These are phyloP conservation scores for Rattus norvegicus DNA, from an alignment of 2,113 vertebrate species.

Conservation along the genomic window DNA sequence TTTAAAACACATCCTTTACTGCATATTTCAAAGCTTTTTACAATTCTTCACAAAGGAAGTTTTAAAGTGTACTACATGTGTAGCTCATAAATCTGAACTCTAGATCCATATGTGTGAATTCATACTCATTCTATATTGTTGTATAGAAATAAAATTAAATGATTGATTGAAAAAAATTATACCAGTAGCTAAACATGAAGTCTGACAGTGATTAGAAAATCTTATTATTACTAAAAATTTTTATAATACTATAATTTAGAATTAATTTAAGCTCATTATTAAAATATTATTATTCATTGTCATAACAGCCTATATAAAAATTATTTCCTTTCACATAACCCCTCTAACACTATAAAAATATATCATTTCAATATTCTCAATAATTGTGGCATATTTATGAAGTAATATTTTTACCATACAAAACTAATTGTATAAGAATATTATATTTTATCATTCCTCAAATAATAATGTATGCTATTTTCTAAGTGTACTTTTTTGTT, in stretches of 20 bases:
- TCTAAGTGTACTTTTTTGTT: not conserved
- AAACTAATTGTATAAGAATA: slow-evolving; percentile 3
- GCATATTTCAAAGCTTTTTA: not conserved
- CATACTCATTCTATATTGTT: not conserved
- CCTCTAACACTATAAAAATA: not conserved
- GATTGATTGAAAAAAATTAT: not conserved
- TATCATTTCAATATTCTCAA: not conserved
- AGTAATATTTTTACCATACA: not conserved
- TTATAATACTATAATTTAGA: not conserved
- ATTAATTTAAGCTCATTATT: not conserved
- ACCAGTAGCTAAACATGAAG: not conserved
- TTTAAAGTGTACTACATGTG: not conserved
- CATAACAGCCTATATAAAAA: not conserved
- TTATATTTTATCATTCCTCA: slow-evolving; percentile 39
- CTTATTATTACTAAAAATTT: not conserved
- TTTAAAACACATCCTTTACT: not conserved
- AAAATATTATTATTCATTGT: not conserved
- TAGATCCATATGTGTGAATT: not conserved
- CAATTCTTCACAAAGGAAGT: not conserved
- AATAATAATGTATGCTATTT: not conserved
- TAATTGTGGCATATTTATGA: not conserved
- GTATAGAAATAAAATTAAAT: not conserved
- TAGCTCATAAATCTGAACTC: not conserved
- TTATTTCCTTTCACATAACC: not conserved
- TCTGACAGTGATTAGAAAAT: not conserved